Evolutionary conservation across 1,140 invertebrate species (phyloP), one percentile per base, ranked within the genome.

Genomic region (Drosophila mayri): DNA sequence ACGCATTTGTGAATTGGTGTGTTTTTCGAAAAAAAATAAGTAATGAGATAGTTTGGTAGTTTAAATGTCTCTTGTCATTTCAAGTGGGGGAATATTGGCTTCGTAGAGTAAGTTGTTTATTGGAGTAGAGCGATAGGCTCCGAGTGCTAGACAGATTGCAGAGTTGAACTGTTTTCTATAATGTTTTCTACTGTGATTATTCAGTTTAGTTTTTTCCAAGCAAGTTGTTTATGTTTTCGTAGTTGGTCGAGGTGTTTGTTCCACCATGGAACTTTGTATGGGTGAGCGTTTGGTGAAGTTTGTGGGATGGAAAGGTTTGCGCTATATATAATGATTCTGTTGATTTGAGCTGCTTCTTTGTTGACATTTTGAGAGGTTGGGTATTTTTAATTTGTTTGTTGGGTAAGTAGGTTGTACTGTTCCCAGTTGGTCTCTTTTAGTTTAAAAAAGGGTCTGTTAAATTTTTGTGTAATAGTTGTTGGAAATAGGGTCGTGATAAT

Each of bases 401-500:
- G n/a, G n/a, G n/a, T n/a, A n/a, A n/a, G n/a, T n/a, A n/a, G n/a
- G n/a, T n/a, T n/a, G n/a, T n/a, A n/a, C n/a, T n/a, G n/a, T n/a
- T n/a, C n/a, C n/a, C n/a, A n/a, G n/a, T n/a, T n/a, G n/a, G n/a
- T n/a, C n/a, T n/a, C n/a, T n/a, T n/a, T n/a, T n/a, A n/a, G n/a
- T n/a, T n/a, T n/a, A n/a, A n/a, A n/a, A n/a, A n/a, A n/a, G n/a
- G n/a, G n/a, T n/a, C n/a, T n/a, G n/a, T n/a, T n/a, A n/a, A n/a
- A n/a, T n/a, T n/a, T n/a, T n/a, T n/a, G n/a, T n/a, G n/a, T n/a
- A n/a, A n/a, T 20, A 18, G 30, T 60, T 14, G 55, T 14, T 41
- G 44, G 46, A 28, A 66, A 72, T 28, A 79, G 18, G 10, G 61
- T 57, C 0, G 62, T 66, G 18, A 72, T 20, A 40, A 79, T 76